Evolutionary conservation across 2,113 vertebrate genomes (phyloP).

Genomic region (Herpailurus yagouaroundi): DNA sequence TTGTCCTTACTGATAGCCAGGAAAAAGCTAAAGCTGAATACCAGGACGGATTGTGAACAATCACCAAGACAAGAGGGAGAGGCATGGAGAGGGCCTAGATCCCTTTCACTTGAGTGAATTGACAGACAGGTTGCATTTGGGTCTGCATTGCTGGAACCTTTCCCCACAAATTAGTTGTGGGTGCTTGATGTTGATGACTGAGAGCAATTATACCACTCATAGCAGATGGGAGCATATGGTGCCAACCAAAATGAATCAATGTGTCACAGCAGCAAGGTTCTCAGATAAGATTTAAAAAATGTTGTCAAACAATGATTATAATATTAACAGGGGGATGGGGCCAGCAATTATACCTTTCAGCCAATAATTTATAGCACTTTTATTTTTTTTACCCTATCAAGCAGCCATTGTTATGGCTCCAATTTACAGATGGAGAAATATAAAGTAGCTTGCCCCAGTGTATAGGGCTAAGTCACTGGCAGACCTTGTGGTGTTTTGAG

Average conservation of each 20-base stretch:
- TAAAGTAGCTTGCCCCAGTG: neutral
- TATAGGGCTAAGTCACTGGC: neutral
- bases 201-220: conserved; percentile 41
- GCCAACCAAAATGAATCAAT: conserved; percentile 40
- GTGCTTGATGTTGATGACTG: neutral
- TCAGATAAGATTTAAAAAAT: conserved; percentile 48
- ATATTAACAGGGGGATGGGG: neutral
- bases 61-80: neutral
- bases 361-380: neutral
- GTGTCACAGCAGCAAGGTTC: conserved; percentile 59
- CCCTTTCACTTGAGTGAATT: neutral
- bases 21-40: neutral
- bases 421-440: neutral
- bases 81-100: neutral
- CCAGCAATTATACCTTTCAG: neutral
- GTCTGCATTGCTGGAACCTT: conserved; percentile 6
- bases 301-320: conserved; percentile 37
- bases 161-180: conserved; percentile 51
- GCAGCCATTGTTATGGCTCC: neutral
- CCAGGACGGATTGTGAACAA: neutral
- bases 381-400: neutral
- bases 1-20: neutral
- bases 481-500: neutral
- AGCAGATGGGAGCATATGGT: conserved; percentile 62
- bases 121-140: conserved; percentile 43